Base-by-base conservation (phyloP, 1,140 invertebrate genomes). In the Steinernema feltiae region DNA sequence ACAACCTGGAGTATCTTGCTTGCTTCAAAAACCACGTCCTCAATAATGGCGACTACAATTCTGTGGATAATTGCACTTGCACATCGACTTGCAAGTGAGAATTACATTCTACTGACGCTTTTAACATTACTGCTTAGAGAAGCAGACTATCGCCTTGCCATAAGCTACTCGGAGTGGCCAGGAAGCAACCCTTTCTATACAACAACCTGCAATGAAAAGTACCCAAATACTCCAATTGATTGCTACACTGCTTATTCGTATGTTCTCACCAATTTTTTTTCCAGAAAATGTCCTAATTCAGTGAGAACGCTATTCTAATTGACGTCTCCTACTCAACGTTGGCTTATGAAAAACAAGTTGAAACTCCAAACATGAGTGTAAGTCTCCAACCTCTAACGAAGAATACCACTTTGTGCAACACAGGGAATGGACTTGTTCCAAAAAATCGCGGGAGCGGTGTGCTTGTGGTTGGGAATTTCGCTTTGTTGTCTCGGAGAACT, bases 41-140 rank as follows among this genome's bases (percentile, higher is more conserved):
- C 3, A 71, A 71, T n/a, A 7, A 71, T 15, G 70, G 70, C 12
- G 70, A 71, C 70, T 71, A 71, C 70, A 71, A 71, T 27, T 35
- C 32, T 3, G 70, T 71, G 12, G 70, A 71, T 7, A 71, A 71
- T 71, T 71, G 70, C 46, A 35, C 70, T 53, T 71, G 70, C 24
- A 15, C 32, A 2, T 15, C 29, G 29, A 27, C 7, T 71, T 71
- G 70, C 70, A 53, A 21, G 32, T 32, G 24, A 3, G 15, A 7
- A 12, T 71, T 53, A 18, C 3, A 41, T 27, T 15, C 32, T 71
- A 32, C 3, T 21, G 3, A 35, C 12, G 3, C 46, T 24, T 71
- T 3, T 12, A 27, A 18, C 35, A 71, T 3, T 27, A 3, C 2
- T 53, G 7, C 24, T 27, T 30, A 32, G 70, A 21, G 32, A 71